Evolutionary conservation across 2,797 vertebrate species (phyloP).

Genomic region (Apodemus agrarius): DNA sequence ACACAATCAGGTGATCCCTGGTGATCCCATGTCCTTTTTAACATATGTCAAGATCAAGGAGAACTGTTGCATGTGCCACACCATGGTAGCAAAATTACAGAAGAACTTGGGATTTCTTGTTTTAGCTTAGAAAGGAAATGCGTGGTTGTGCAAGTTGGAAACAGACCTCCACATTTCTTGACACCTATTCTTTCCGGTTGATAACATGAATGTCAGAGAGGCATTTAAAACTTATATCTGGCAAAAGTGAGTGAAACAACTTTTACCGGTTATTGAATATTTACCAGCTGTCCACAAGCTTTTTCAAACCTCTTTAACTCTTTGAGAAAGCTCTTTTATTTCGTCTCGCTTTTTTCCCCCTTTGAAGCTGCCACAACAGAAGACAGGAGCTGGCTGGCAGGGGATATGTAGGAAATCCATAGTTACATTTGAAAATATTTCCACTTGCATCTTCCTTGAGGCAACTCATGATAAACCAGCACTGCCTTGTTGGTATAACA

Average conservation of each 20-base stretch:
- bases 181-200: not conserved
- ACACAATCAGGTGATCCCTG: not conserved
- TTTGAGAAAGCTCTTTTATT: not conserved
- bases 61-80: not conserved
- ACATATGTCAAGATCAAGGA: not conserved
- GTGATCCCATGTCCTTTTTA: not conserved
- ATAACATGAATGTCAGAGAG: conserved; percentile 1
- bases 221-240: not conserved
- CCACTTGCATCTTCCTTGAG: not conserved
- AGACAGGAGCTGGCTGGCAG: not conserved
- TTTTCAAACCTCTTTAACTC: not conserved
- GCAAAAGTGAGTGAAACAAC: not conserved
- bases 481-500: not conserved
- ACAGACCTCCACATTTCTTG: not conserved
- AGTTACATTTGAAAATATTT: not conserved
- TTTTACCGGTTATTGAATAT: not conserved
- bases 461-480: not conserved
- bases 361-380: not conserved
- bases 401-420: not conserved
- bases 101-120: not conserved
- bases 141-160: not conserved
- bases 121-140: conserved; percentile 45
- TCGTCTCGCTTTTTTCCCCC: not conserved
- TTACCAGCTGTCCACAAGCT: not conserved
- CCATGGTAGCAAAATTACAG: conserved; percentile 1